Evolutionary conservation across 64 coral and sea anemone genomes (phyloP), one percentile per base, ranked within the genome.

Genomic region (Astreopora myriophthalma): DNA sequence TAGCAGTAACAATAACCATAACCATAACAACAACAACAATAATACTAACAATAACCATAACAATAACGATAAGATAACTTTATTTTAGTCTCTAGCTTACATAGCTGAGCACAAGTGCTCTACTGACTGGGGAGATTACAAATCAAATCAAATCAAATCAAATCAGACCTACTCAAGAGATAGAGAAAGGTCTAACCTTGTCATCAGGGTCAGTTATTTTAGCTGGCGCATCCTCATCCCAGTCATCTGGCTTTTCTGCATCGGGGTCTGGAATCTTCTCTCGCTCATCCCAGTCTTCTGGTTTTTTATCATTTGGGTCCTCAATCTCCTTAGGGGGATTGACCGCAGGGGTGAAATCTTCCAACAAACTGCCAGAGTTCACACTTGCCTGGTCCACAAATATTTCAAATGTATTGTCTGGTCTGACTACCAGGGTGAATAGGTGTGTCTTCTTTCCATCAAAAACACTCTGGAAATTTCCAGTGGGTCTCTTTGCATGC

Each of bases 241-340:
- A 99, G 48, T 99, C 97, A 27, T 99, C 97, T 20, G 97, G 97
- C 70, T 99, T 99, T 44, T 95, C 94, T 11, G 97, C 97, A 91
- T 99, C 97, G 44, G 97, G 97, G 34, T 99, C 97, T 12, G 94
- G 97, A 31, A 99, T 93, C 62, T 99, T 96, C 76, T 99, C 97
- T 22, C 97, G 88, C 65, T 99, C 97, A 74, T 99, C 97, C 97
- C 97, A 99, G 80, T 95, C 93, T 44, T 99, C 94, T 42, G 97
- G 97, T 65, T 95, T 95, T 37, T 93, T 95, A 38, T 99, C 97
- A 64, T 93, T 32, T 25, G 91, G 86, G 34, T 99, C 97, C 69
- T 99, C 97, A 88, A 99, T 95, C 72, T 99, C 97, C 24, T 89
- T 93, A 22, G 94, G 87, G 20, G 97, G 97, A 71, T 99, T 99